Base-by-base conservation (phyloP, 2,113 vertebrate species). In the Zosterops hypoxanthus region DNA sequence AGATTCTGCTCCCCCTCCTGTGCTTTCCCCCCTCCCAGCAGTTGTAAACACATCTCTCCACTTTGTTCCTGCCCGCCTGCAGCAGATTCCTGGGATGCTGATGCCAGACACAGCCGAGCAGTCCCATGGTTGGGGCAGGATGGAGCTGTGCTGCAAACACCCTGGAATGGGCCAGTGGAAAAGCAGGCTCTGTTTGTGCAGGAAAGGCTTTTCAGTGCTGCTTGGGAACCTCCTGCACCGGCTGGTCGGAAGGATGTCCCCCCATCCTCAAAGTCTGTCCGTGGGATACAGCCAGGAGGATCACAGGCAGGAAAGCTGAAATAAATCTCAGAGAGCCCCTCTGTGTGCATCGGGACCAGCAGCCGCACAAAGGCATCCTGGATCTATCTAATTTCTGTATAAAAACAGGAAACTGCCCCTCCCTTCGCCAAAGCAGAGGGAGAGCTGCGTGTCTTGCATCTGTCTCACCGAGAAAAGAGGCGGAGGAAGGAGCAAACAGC, bases 331-430 rank as follows among this genome's bases (percentile, higher is more conserved):
- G 42, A 28, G 41, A 73, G 21, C 25, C n/a, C 29, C 7, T 73
- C 15, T 17, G 44, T 3, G 2, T 0, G 1, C 83, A 18, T 24
- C 44, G 12, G 68, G 64, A 77, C 3, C 34, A 13, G 73, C 82
- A 81, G 91, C 73, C 55, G 14, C 70, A 60, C 55, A 52, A 84
- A 86, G 53, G 50, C 92, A 84, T 79, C 94, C 94, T 75, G 72
- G 91, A 94, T 86, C 86, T 23, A 31, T 63, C 39, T n/a, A 5
- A 94, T 94, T 91, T 88, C 94, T 94, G 52, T 31, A 5, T 44
- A 31, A 94, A 92, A 96, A 92, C 94, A 94, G 94, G 96, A 96
- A 96, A 69, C 89, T 59, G 84, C 93, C 82, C 75, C 89, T 94
- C 91, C 96, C 94, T 95, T 52, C 1, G 6, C 77, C 88, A 61